Percentiles rank a stretch among this genome's conserved stretches.
phyloP scores from a whole-genome alignment of 2,888 invertebrate genomes.

The Ryuthela nishihirai region DNA sequence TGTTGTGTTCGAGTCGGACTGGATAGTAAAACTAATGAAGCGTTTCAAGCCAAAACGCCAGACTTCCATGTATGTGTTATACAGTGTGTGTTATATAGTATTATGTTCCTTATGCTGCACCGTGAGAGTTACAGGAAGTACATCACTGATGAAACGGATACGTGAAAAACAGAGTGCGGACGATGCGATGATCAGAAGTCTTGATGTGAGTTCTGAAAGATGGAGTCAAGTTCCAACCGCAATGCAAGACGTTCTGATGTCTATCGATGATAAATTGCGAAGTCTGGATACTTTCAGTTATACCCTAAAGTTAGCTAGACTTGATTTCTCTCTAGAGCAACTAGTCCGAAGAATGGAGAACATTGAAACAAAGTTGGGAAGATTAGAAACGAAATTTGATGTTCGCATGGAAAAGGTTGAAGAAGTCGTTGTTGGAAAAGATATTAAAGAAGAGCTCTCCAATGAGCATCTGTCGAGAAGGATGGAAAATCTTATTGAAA shows the following conservation, averaged over 20 bases:
- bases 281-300: constrained; percentile 36
- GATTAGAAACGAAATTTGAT: constrained; percentile 49
- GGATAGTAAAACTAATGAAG: too few relatives aligned
- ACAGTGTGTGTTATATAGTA: neutral
- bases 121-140: too few relatives aligned
- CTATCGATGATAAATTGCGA: constrained; percentile 39
- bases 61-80: too few relatives aligned
- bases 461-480: constrained; percentile 32
- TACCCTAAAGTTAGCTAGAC: constrained; percentile 44
- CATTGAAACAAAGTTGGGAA: constrained; percentile 52
- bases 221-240: constrained; percentile 12
- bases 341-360: constrained; percentile 53
- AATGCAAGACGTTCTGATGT: constrained; percentile 33
- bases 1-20: too few relatives aligned
- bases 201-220: constrained; percentile 9
- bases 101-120: too few relatives aligned
- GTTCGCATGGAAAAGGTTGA: constrained; percentile 36
- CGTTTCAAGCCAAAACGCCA: too few relatives aligned
- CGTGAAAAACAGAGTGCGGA: constrained; percentile 14
- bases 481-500: constrained; percentile 34
- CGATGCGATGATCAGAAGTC: constrained; percentile 6
- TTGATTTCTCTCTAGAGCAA: constrained; percentile 49
- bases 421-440: constrained; percentile 31
- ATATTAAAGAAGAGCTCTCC: constrained; percentile 37
- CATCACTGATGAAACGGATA: constrained; percentile 14